A percentile compares a stretch with the other conserved stretches of the same genome.
These are phyloP conservation scores for Hipparchia semele DNA, from an alignment of 2,888 invertebrate genomes.

Conservation along the genomic window DNA sequence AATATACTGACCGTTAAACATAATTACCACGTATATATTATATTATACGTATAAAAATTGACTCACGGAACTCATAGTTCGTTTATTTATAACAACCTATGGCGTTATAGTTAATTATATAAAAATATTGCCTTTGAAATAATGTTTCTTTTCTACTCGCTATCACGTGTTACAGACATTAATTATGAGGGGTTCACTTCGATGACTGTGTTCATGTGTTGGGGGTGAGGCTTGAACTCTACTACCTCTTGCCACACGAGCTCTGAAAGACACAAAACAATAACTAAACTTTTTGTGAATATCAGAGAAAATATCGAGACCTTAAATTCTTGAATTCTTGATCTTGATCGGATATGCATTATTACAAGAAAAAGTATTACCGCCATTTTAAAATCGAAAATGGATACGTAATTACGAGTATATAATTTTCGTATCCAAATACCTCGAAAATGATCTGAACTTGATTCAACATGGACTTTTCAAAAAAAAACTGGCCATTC, in stretches of 20 bases:
- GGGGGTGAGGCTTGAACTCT: conserved; percentile 88
- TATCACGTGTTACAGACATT: neutral
- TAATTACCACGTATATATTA: conserved; percentile 21
- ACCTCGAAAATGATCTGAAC: too few species aligned
- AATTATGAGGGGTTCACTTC: conserved; percentile 70
- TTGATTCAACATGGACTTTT: too few species aligned
- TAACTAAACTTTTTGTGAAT: neutral
- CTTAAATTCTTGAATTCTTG: too few species aligned
- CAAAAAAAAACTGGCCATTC: too few species aligned
- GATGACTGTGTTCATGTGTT: conserved; percentile 78
- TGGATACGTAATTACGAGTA: too few species aligned
- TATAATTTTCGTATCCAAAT: too few species aligned
- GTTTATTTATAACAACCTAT: conserved; percentile 31
- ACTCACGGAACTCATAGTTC: conserved; percentile 27
- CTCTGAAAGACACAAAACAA: conserved; percentile 78
- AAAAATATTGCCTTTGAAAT: conserved; percentile 36
- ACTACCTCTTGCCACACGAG: conserved; percentile 92
- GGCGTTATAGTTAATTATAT: conserved; percentile 33
- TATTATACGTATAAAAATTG: conserved; percentile 32
- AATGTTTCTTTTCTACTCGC: conserved; percentile 4
- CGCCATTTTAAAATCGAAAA: too few species aligned
- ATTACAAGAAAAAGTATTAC: too few species aligned
- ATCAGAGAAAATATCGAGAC: too few species aligned
- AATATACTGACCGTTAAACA: conserved; percentile 33
- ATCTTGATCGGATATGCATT: too few species aligned